These are phyloP conservation scores for Lagenorhynchus albirostris DNA, from an alignment of 2,113 vertebrate species.

Conservation along the genomic window DNA sequence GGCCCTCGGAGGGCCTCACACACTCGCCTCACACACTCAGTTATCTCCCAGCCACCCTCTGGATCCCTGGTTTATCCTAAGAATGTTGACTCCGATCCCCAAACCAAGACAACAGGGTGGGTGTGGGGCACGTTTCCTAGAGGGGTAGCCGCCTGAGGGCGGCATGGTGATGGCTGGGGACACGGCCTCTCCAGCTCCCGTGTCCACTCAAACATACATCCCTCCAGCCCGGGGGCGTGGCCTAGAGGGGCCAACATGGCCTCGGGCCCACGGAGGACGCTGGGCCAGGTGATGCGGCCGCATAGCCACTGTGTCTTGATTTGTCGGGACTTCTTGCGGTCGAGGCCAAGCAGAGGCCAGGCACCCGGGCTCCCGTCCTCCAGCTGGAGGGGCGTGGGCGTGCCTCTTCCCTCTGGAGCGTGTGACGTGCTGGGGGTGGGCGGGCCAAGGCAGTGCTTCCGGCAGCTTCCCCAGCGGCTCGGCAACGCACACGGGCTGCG, in stretches of 20 bases:
- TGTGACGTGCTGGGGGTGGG: not conserved
- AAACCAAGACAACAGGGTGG: not conserved
- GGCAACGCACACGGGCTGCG: not conserved
- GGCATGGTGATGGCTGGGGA: not conserved
- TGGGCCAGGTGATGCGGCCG: not conserved
- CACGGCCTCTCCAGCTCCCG: not conserved
- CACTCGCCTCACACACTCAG: not conserved
- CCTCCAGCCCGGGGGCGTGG: not conserved
- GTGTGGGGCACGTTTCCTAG: not conserved
- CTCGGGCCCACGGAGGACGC: not conserved
- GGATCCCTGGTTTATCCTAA: not conserved
- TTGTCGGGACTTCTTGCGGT: fast-evolving
- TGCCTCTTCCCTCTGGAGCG: constrained; percentile 4
- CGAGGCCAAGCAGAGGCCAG: not conserved
- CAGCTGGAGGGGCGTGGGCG: not conserved
- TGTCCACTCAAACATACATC: not conserved
- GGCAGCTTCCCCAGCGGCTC: not conserved
- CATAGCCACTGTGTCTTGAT: not conserved
- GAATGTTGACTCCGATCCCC: not conserved
- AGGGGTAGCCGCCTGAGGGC: not conserved
- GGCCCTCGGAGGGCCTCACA: not conserved
- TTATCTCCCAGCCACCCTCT: not conserved
- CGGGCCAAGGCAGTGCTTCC: no score
- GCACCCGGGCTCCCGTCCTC: not conserved
- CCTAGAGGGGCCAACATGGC: not conserved